These are phyloP conservation scores for Morinoia aosen DNA, from an alignment of 2,888 invertebrate genomes.

Conservation along the genomic window DNA sequence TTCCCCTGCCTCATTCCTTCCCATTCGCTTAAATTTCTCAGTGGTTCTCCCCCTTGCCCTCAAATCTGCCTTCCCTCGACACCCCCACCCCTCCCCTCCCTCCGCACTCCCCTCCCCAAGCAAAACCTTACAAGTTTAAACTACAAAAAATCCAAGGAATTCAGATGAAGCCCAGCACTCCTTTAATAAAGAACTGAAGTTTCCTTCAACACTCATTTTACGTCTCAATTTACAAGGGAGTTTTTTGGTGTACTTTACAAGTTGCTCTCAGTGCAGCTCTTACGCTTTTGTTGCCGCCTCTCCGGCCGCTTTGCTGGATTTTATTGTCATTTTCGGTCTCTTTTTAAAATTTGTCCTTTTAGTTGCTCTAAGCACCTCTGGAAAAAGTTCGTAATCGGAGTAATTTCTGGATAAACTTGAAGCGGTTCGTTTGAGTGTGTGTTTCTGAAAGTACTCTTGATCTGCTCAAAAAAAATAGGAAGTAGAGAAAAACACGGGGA, in stretches of 20 bases:
- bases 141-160: conserved; percentile 25
- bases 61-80: neutral
- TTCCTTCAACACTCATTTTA: conserved; percentile 25
- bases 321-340: neutral
- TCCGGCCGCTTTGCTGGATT: neutral
- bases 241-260: neutral
- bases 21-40: conserved; percentile 3
- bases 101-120: neutral
- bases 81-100: neutral
- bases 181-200: conserved; percentile 51
- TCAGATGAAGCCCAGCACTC: conserved; percentile 11
- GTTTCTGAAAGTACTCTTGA: neutral
- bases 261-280: neutral
- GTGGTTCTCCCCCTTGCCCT: neutral
- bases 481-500: too few relatives aligned
- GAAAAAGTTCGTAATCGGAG: neutral
- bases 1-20: neutral
- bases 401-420: neutral
- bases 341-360: neutral
- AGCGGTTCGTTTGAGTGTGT: neutral
- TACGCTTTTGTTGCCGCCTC: neutral
- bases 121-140: conserved; percentile 24
- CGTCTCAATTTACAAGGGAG: neutral
- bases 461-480: too few relatives aligned
- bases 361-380: neutral